Base-by-base conservation (phyloP, 2,888 invertebrate genomes). In the Venusia cambrica region DNA sequence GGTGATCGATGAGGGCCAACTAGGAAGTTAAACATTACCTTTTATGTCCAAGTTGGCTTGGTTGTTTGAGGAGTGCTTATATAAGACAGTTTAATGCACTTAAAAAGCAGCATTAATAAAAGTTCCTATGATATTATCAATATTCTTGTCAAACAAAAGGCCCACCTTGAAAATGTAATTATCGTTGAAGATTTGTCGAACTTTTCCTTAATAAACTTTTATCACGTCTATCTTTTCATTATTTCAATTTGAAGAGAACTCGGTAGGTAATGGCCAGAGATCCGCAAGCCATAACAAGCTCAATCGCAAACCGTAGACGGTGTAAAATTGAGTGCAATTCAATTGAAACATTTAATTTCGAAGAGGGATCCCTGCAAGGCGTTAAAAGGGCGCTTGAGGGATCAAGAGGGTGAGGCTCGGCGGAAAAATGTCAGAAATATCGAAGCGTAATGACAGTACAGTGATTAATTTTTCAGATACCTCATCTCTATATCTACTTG, bases 281-380 rank as follows among this genome's bases (percentile, higher is more conserved):
- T 39, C 38, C 41, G 26, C 63, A 68, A 61, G 55, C 56, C 38
- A 70, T 58, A 72, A 66, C 48, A 39, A 51, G 51, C 72, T 64
- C 51, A 70, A 71, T 73, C 50, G 50, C 28, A 31, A 50, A 47
- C 46, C 39, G 41, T 42, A 27, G 48, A 73, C 52, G 63, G 73
- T 69, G 52, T 59, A 72, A 55, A 75, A 73, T 79, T 53, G 53
- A 57, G 54, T 66, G 57, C 68, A 69, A 76, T 73, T 72, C 56
- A 69, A 77, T 74, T 71, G 63, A 48, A 57, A 49, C 68, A 59
- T 79, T 79, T 72, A 79, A 83, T 81, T 74, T 75, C 54, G 59
- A 52, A 48, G 62, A 21, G 62, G 29, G 52, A 56, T 71, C 73
- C 75, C 62, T 59, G 47, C 54, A 59, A 72, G 67, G 78, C 72